Conservation (phyloP, 2,113 vertebrate species). For the Bambusicola thoracicus region DNA sequence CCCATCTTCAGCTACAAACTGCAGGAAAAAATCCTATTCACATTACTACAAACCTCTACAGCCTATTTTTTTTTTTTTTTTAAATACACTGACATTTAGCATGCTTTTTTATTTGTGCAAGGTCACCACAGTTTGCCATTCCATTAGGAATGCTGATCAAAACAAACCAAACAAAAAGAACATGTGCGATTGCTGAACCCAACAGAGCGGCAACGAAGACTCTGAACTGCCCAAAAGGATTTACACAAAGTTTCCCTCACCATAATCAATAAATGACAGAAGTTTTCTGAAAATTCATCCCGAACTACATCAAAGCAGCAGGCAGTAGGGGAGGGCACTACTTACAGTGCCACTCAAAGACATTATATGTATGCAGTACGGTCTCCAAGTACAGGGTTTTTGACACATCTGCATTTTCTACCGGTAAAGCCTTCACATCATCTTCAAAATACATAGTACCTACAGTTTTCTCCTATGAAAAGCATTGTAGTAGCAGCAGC, state of each 20-base stretch:
- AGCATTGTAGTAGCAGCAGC: neutral
- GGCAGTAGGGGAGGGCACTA: neutral
- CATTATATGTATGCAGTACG: rapidly evolving
- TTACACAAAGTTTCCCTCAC: neutral
- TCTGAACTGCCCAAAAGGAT: neutral
- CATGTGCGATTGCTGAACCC: neutral
- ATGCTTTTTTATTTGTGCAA: neutral
- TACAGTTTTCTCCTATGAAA: neutral
- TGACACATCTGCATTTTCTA: neutral
- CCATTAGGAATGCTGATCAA: neutral
- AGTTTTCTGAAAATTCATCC: no score
- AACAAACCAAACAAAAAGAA: neutral
- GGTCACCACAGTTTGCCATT: neutral
- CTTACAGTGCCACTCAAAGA: neutral
- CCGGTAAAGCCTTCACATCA: neutral
- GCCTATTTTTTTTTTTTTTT: neutral
- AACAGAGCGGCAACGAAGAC: neutral
- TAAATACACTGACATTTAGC: neutral
- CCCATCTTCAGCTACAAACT: neutral
- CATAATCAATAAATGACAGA: neutral
- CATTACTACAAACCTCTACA: neutral
- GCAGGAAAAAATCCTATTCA: neutral
- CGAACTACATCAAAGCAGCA: neutral
- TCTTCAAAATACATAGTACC: neutral
- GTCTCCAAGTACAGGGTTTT: neutral